These are phyloP conservation scores for Ophion slaviceki DNA, from an alignment of 2,888 invertebrate species.

Conservation along the genomic window DNA sequence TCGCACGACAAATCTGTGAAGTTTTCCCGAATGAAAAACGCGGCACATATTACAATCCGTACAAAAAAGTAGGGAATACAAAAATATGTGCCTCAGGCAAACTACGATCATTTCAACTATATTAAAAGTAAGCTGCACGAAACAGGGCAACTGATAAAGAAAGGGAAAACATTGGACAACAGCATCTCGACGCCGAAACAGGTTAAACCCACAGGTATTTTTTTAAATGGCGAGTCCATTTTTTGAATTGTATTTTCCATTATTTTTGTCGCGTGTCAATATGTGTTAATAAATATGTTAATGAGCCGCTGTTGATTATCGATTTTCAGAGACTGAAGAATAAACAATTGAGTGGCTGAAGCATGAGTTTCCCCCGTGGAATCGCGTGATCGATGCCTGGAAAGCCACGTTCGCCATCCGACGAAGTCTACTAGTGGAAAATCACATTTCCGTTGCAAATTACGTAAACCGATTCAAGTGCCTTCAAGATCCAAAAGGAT, in stretches of 20 bases:
- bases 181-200: not conserved
- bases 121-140: not conserved
- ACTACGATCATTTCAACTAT: constrained; percentile 1
- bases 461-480: constrained; percentile 8
- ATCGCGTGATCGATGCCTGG: too few species aligned
- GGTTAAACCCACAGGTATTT: constrained; percentile 9
- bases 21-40: constrained; percentile 14
- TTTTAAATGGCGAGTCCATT: not conserved
- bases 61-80: not conserved
- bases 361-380: too few species aligned
- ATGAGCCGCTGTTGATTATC: not conserved
- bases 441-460: not conserved
- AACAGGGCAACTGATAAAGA: not conserved
- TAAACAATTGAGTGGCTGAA: too few species aligned
- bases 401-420: not conserved
- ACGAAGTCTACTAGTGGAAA: not conserved
- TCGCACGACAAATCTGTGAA: not conserved
- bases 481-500: not conserved
- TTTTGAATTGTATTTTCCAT: not conserved
- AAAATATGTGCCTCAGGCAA: constrained; percentile 5
- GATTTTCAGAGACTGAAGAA: constrained; percentile 11
- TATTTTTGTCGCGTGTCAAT: not conserved
- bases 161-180: not conserved
- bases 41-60: constrained; percentile 15
- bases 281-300: not conserved